Base-by-base conservation (phyloP, 2,888 invertebrate species). In the Hyposoter didymator region DNA sequence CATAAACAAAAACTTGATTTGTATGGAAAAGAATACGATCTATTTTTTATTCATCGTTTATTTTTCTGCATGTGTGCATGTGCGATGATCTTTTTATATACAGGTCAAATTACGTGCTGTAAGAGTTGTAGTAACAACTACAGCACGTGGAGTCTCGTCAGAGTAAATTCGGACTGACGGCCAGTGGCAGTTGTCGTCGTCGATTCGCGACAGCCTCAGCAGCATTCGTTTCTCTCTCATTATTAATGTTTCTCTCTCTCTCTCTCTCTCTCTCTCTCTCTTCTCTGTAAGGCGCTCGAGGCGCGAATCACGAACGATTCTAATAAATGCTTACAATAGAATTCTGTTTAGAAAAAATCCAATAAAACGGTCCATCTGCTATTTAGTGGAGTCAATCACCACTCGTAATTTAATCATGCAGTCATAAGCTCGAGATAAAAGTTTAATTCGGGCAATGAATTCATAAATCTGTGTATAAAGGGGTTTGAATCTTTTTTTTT, bases 81-180 rank as follows among this genome's bases (percentile, higher is more conserved):
- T 35, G 22, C 47, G 28, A 62, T 45, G 32, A 66, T 17, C 52
- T 17, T 43, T 35, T 62, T 74, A 45, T 74, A 74, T 43, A 74
- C 45, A 74, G 62, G 45, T 59, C 28, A n/a, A 74, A 55, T 76
- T 78, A 67, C 64, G 62, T 76, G 59, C 28, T 62, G 17, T 66
- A 64, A 32, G 43, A 82, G 72, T 62, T 62, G 35, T 35, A 35
- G 35, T 35, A 35, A 19, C 47, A 70, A 72, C 39, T 28, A 45
- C 62, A 82, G 76, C 76, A 82, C 70, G 76, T 70, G 64, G 62
- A 47, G 49, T 64, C 70, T 64, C 69, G 76, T 76, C 70, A 28
- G 52, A 64, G 52, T 62, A 64, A 70, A 72, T 82, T 81, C 43
- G 69, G 78, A 52, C 78, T 64, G 59, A 74, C 28, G 55, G 52